Evolutionary conservation across 1,140 invertebrate genomes (phyloP).

Genomic region (Coenobita brevimanus): DNA sequence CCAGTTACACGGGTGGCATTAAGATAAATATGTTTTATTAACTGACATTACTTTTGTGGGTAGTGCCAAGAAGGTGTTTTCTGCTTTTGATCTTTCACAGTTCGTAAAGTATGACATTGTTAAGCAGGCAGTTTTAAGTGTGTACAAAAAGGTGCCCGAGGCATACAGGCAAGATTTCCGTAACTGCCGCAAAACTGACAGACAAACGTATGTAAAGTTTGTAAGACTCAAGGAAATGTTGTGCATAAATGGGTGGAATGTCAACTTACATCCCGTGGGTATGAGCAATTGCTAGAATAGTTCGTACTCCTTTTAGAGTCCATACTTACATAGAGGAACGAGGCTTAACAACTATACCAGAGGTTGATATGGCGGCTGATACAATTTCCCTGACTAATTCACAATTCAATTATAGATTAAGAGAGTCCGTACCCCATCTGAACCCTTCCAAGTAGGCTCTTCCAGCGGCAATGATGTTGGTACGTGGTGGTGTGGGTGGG

Average conservation of each 20-base stretch:
- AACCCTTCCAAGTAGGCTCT: too few relatives aligned
- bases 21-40: slow-evolving; percentile 9
- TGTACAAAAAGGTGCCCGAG: slow-evolving; percentile 19
- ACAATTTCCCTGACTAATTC: slow-evolving; percentile 6
- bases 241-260: slow-evolving; percentile 10
- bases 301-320: not conserved
- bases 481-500: not conserved
- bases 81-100: not conserved
- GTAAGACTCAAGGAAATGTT: not conserved
- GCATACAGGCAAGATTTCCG: slow-evolving; percentile 6
- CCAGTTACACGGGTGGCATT: not conserved
- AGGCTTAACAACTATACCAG: not conserved
- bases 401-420: not conserved
- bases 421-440: not conserved
- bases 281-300: not conserved
- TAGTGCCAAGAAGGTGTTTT: not conserved
- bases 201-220: slow-evolving; percentile 13
- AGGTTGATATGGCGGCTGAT: not conserved
- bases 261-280: not conserved
- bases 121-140: not conserved
- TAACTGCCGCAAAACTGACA: not conserved
- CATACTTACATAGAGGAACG: slow-evolving; percentile 1
- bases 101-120: not conserved
- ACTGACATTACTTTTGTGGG: not conserved
- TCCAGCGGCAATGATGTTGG: too few relatives aligned